phyloP scores from a whole-genome alignment of 2,888 invertebrate species.

The Acrobasis consociella region DNA sequence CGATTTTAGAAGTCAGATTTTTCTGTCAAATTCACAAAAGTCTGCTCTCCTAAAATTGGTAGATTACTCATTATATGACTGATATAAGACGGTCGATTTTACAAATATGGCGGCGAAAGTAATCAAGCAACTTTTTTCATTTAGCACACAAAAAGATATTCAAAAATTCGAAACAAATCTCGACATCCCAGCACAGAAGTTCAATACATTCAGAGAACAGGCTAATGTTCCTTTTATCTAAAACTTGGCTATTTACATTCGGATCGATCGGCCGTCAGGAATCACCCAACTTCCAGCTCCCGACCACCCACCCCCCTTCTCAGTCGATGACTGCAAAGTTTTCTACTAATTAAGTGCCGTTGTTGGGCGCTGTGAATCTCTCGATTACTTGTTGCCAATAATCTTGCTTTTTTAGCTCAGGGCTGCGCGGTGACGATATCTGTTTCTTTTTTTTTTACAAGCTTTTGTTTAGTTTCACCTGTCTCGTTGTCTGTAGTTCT shows the following conservation, averaged over 20 bases:
- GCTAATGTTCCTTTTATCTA: conserved; percentile 29
- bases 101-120: no score
- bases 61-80: no score
- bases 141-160: neutral
- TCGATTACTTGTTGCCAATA: conserved; percentile 40
- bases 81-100: no score
- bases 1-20: no score
- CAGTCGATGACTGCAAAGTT: conserved; percentile 52
- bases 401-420: conserved; percentile 29
- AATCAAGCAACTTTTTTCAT: no score
- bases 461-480: no score
- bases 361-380: conserved; percentile 36
- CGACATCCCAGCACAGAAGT: neutral
- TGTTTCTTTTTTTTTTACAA: no score
- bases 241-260: conserved; percentile 34
- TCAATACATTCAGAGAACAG: conserved; percentile 21
- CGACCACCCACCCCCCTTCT: conserved; percentile 24
- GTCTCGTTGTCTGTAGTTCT: no score
- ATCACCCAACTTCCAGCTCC: conserved; percentile 18
- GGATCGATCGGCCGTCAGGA: conserved; percentile 32
- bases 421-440: no score
- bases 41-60: no score
- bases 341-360: conserved; percentile 56
- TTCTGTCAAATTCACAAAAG: no score
- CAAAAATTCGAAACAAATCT: neutral